Evolutionary conservation across 2,797 vertebrate species (phyloP), one percentile per base, ranked within the genome.

Genomic region (Pelobates cultripes): DNA sequence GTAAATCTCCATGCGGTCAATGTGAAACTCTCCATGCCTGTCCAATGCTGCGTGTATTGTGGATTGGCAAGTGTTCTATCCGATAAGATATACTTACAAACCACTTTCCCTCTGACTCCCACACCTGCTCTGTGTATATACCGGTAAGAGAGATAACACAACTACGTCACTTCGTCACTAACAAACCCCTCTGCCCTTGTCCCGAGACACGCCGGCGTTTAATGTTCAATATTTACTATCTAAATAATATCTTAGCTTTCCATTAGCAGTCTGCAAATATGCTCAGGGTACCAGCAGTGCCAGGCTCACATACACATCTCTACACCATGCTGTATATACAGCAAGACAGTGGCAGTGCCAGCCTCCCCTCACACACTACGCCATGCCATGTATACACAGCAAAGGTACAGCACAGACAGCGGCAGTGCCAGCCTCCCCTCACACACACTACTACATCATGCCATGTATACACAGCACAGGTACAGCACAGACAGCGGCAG

Each of bases 211-310:
- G 13, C 43, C n/a, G 71, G 72, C 66, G 28, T 28, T 28, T 28
- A n/a, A 14, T 61, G 2, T 47, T 76, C 73, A 81, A 81, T 81
- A 81, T 81, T 76, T 70, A 53, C 68, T 28, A 44, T 42, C 43
- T 68, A 41, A 42, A 17, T 28, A 12, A 17, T 66, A 77, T 82
- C 74, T 44, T 40, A 3, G 69, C 57, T 71, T 82, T 77, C 80
- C 80, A 66, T 53, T 72, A 66, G 43, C 53, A 28, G 15, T 70
- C 28, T 28, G 28, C 28, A 28, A 28, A 28, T 28, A 3, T 77
- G 15, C 13, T 41, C 71, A 61, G 53, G 61, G 14, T n/a, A 8
- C 55, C 55, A 51, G 17, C 70, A 28, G 28, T 28, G 28, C 28
- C 70, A 13, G 12, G 15, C 28, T 1, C 70, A 7, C 47, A n/a